Percentiles rank a stretch among this genome's conserved stretches.
These are phyloP conservation scores for Zaprionus ghesquierei DNA, from an alignment of 1,140 invertebrate genomes.

Conservation along the genomic window DNA sequence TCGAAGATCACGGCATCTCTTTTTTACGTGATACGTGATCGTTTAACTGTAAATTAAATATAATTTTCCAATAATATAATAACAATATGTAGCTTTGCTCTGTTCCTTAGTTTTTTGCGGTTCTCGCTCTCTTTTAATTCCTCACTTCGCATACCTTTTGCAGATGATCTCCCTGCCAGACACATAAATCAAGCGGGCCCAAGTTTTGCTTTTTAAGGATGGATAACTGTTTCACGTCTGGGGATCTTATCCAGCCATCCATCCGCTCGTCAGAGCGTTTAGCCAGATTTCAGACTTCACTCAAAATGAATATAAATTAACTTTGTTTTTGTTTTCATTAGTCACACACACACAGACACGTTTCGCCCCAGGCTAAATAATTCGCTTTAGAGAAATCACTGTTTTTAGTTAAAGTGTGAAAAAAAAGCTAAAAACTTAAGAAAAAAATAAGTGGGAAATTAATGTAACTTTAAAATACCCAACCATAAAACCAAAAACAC, in stretches of 20 bases:
- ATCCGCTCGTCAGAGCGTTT: conserved; percentile 25
- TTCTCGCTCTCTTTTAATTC: neutral
- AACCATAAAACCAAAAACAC: conserved; percentile 11
- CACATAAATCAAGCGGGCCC: conserved; percentile 69
- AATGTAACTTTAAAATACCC: neutral
- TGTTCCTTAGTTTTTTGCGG: conserved; percentile 1
- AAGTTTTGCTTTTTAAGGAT: conserved; percentile 38
- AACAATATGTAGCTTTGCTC: conserved; percentile 67
- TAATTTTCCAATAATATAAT: conserved; percentile 83
- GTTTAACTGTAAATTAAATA: conserved; percentile 83
- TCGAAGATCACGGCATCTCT: conserved; percentile 21
- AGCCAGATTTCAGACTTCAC: conserved; percentile 27
- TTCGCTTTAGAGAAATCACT: neutral
- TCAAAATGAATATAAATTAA: conserved; percentile 8
- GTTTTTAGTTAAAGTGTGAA: neutral
- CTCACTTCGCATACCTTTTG: conserved; percentile 22
- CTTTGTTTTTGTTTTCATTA: neutral
- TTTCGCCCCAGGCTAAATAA: neutral
- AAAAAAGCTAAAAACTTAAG: neutral
- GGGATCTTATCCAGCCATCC: conserved; percentile 2
- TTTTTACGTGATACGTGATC: conserved; percentile 75
- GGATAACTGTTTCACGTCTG: conserved; percentile 61
- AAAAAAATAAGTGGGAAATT: no score
- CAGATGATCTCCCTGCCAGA: conserved; percentile 72
- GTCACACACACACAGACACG: neutral